Evolutionary conservation across 2,797 vertebrate genomes (phyloP).

Genomic region (Sciurus vulgaris): DNA sequence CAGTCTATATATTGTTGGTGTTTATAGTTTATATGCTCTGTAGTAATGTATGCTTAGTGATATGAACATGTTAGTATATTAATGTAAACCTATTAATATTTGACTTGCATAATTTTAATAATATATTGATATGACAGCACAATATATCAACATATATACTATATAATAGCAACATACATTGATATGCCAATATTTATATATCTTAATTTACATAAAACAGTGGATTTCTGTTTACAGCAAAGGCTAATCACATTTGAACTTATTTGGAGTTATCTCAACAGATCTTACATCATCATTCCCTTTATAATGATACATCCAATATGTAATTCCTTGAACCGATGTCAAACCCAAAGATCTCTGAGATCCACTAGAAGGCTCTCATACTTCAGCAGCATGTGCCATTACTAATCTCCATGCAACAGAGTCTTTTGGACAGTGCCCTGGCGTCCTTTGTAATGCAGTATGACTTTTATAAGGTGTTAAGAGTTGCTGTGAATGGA

Average conservation of each 20-base stretch:
- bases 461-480: slow-evolving; percentile 13
- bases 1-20: not conserved
- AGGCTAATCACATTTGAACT: not conserved
- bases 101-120: not conserved
- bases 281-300: not conserved
- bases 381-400: not conserved
- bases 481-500: not conserved
- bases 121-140: not conserved
- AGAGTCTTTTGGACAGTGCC: not conserved
- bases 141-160: not conserved
- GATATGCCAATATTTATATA: not conserved
- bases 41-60: not conserved
- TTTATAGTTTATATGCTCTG: not conserved
- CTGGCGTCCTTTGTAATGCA: not conserved
- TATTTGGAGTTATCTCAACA: not conserved
- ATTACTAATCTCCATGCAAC: not conserved
- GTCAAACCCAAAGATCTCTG: not conserved
- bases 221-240: not conserved
- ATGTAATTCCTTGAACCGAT: not conserved
- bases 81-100: not conserved
- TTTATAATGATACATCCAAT: not conserved
- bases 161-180: not conserved
- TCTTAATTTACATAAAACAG: slow-evolving; percentile 4
- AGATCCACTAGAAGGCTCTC: not conserved
- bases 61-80: not conserved